phyloP scores from a whole-genome alignment of 2,797 vertebrate genomes.

The Parauchenoglanis ngamensis region DNA sequence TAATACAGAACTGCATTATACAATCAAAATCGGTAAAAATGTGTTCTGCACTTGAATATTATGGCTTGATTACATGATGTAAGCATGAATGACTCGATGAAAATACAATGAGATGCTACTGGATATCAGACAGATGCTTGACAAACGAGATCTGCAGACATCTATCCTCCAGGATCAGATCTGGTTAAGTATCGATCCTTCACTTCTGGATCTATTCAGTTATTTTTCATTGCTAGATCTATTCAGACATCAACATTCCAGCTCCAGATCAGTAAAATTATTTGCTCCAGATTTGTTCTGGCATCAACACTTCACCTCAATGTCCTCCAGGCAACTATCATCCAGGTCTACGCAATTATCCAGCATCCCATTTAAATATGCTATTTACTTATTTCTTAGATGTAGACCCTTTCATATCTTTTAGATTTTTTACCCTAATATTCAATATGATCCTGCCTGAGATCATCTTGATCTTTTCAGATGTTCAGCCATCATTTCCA shows the following conservation, averaged over 20 bases:
- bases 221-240: not conserved
- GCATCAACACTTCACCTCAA: not conserved
- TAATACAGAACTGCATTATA: not conserved
- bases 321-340: not conserved
- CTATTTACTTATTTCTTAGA: not conserved
- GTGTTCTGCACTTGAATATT: not conserved
- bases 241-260: not conserved
- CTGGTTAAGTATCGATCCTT: not conserved
- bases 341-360: not conserved
- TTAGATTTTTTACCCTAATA: not conserved
- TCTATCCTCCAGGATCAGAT: not conserved
- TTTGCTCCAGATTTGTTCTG: not conserved
- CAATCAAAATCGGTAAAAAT: not conserved
- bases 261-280: not conserved
- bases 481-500: not conserved
- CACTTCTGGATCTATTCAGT: not conserved
- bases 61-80: not conserved
- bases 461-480: not conserved
- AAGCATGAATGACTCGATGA: not conserved
- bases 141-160: constrained; percentile 12
- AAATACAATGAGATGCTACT: not conserved
- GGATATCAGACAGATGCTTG: not conserved
- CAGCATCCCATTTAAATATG: not conserved
- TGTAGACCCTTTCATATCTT: not conserved
- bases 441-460: not conserved